phyloP scores from a whole-genome alignment of 35 echinoderm and acorn worm genomes.

The Strongylocentrotus purpuratus region DNA sequence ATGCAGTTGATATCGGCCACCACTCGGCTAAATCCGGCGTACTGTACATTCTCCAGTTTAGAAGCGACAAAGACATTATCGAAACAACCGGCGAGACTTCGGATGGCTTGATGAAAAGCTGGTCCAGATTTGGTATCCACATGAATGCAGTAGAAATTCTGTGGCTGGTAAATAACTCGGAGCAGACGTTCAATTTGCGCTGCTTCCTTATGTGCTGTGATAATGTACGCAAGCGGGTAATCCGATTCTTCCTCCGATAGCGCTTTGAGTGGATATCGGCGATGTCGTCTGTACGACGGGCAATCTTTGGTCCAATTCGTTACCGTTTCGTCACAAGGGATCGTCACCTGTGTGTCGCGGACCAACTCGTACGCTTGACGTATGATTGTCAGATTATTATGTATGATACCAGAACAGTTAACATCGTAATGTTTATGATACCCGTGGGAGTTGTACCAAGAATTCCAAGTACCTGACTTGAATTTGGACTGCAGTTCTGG shows the following conservation, averaged over 20 bases:
- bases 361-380: conserved; percentile 24
- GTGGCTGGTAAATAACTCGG: conserved; percentile 79
- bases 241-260: conserved; percentile 53
- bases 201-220: conserved; percentile 53
- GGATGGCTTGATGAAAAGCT: conserved; percentile 50
- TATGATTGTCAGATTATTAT: conserved; percentile 43
- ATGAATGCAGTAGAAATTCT: conserved; percentile 78
- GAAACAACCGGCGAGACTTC: conserved; percentile 60
- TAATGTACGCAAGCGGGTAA: conserved; percentile 71
- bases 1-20: conserved; percentile 80
- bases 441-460: background rate
- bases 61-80: conserved; percentile 79
- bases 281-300: conserved; percentile 34
- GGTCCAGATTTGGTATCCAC: conserved; percentile 63
- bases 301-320: conserved; percentile 54
- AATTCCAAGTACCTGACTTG: conserved; percentile 16
- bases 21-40: conserved; percentile 11
- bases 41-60: conserved; percentile 50
- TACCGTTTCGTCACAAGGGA: conserved; percentile 52
- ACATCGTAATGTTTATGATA: conserved; percentile 25
- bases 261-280: conserved; percentile 53
- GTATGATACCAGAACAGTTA: conserved; percentile 33
- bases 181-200: conserved; percentile 66
- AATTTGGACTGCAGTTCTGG: background rate
- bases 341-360: background rate